Base-by-base conservation (phyloP, 2,113 vertebrate species). In the Notarius lentiginosus region DNA sequence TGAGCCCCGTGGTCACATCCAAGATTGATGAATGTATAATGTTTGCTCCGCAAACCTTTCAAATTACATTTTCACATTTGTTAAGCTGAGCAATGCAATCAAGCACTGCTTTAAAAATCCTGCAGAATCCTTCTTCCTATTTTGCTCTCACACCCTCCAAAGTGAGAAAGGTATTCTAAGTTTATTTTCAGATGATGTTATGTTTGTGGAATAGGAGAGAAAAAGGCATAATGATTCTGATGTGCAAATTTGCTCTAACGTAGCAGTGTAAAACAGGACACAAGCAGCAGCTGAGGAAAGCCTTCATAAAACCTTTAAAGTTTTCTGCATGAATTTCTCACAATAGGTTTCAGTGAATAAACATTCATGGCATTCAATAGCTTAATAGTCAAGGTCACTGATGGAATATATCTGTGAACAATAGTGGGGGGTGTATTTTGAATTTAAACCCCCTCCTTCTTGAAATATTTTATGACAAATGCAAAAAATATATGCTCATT, bases 1-100 rank as follows among this genome's bases (percentile, higher is more conserved):
- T 77, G 83, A 70, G 84, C 68, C 91, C 90, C 53, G 60, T n/a
- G 68, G 89, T 72, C 75, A 88, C 83, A 87, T 86, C 82, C 68
- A 72, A 84, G 18, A 9, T 84, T 87, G 88, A 91, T 89, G 80
- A 49, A 75, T 75, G 66, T 83, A 87, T 90, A 61, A 89, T 91
- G 79, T 89, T 72, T 87, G 66, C 88, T 82, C 73, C 66, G 12
- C 85, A 90, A 85, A 87, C 75, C 75, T 73, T 89, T 86, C 58
- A 86, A 83, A 87, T 55, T 34, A 61, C 77, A 34, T 30, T 66
- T 80, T 79, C 87, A 75, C 90, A 90, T 91, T 90, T 84, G 88
- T 91, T 88, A 89, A 12, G 63, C 82, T 73, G 53, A 76, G 72
- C 65, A 79, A 82, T 85, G 24, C 87, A 61, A 87, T 55, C 88